Evolutionary conservation across 2,113 vertebrate genomes (phyloP), one percentile per base, ranked within the genome.

Genomic region (Urocynchramus pylzowi): DNA sequence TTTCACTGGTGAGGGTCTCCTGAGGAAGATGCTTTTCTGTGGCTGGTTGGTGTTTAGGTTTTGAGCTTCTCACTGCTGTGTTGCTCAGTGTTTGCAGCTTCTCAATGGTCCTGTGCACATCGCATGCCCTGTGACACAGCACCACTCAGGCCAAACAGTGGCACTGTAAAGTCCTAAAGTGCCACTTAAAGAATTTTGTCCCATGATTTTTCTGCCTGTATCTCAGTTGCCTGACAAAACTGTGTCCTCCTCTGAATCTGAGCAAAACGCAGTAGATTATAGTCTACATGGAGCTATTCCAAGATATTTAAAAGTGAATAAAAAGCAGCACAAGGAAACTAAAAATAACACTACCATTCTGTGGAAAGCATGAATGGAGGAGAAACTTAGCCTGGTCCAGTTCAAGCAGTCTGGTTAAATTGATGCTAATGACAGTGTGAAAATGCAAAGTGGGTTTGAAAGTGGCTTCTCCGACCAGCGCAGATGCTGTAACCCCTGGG

Each of bases 281-380:
- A 74, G 76, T 90, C 79, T 89, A 52, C 83, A 15, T 3, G 24
- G 68, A 81, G 86, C 86, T 95, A 77, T 95, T 86, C 80, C 73
- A 50, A 92, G 95, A 47, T 27, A 67, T 50, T 74, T 90, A 74
- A 92, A 93, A 85, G 74, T 4, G 26, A 89, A 89, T 78, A 89
- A 95, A 95, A 93, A 89, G 10, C 73, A 77, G 83, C 49, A n/a
- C 60, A 65, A 41, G 35, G 45, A 81, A 61, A 70, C 83, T 90
- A 96, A 96, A 95, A 96, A 95, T 95, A 96, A 74, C 35, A 3
- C 49, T 37, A 16, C 67, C 27, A 4, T 54, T 89, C 76, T 57
- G 63, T 33, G 61, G 76, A 57, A 83, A 73, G 67, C 61, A 21
- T 5, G 42, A 50, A 59, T 35, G 42, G 28, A 42, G 52, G 17